A percentile compares a stretch with the other conserved stretches of the same genome.
Conservation (phyloP, 2,888 invertebrate genomes). For the Drosophila merina region DNA sequence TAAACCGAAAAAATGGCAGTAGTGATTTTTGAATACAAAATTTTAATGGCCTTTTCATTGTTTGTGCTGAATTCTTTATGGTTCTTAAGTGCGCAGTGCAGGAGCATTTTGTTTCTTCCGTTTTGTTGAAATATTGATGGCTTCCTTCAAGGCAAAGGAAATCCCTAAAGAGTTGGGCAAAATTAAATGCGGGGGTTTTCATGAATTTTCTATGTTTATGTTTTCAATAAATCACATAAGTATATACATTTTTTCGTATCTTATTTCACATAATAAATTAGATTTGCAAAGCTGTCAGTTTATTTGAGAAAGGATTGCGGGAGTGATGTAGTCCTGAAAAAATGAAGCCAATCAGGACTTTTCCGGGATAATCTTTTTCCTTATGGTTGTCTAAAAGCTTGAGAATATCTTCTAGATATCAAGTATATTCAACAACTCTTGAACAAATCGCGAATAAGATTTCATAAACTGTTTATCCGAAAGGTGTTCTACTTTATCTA, state of each 20-base stretch:
- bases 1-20: background rate
- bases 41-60: constrained; percentile 38
- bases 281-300: constrained; percentile 29
- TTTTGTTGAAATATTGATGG: constrained; percentile 14
- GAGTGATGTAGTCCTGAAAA: background rate
- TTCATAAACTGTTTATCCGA: background rate
- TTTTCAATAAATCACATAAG: constrained; percentile 2
- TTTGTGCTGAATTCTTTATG: constrained; percentile 27
- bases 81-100: constrained; percentile 11
- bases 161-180: background rate
- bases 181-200: constrained; percentile 3
- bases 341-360: background rate
- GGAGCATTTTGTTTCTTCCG: constrained; percentile 13
- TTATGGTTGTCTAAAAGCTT: no score
- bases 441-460: no score
- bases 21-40: constrained; percentile 16
- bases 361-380: background rate
- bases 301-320: constrained; percentile 25
- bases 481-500: background rate
- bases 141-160: background rate
- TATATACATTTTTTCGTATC: background rate
- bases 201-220: background rate
- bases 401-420: no score
- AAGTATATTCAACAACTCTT: no score
- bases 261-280: background rate